Base-by-base conservation (phyloP, 2,888 invertebrate species). In the Strigamia crassipes region DNA sequence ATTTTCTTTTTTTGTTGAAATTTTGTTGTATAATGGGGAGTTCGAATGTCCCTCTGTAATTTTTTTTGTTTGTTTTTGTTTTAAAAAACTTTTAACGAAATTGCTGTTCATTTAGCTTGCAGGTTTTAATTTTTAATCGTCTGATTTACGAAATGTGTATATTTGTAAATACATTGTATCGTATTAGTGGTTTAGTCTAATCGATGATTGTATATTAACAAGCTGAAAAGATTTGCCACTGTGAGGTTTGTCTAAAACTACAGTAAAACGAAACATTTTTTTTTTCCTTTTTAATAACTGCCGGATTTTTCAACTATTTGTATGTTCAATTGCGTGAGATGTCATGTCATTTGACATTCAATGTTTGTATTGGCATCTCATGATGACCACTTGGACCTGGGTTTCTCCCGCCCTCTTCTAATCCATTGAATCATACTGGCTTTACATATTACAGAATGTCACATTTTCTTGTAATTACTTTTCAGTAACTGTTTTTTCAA, bases 121-220 rank as follows among this genome's bases (percentile, higher is more conserved):
- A 80, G 61, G 80, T 80, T 61, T 80, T 46, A 46, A 78, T 82
- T 82, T 56, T 79, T 82, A 79, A 56, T 78, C 41, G 82, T 66
- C 81, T 82, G 46, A 81, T 81, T 81, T 21, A 41, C 81, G 41
- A 81, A 80, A 41, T 81, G 41, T 83, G 83, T 83, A 83, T 83
- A 83, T 83, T 83, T 83, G 83, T 83, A 83, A 83, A 83, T 83
- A 83, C 83, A 82, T 82, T 81, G 83, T 83, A 83, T 81, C 82
- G 82, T 83, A 83, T 83, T 82, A 83, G 83, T 83, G 73, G 73
- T 73, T 73, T 73, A 73, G 73, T 73, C 73, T 27, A 73, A 73
- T 73, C 73, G 73, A 73, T 73, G 82, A 83, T 82, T 83, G 83
- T 83, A 83, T 83, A 83, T 83, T 83, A 83, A 73, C 73, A 73